Percentiles rank a stretch among this genome's conserved stretches.
Evolutionary conservation across 35 echinoderm and acorn worm genomes (phyloP).

Genomic region (Amphiura filiformis): DNA sequence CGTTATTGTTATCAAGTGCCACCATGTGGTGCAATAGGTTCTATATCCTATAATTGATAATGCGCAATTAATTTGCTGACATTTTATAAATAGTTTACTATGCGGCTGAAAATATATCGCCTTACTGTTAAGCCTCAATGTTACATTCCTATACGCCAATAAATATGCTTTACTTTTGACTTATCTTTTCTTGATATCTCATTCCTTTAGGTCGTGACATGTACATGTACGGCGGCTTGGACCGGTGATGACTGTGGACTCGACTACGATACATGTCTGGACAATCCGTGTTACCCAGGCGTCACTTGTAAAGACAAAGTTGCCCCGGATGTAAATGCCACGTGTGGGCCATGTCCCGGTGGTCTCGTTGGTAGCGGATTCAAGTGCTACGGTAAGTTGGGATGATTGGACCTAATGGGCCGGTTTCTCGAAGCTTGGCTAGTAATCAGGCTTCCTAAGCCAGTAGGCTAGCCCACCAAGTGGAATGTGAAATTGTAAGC

Average conservation of each 20-base stretch:
- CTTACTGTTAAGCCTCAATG: no score
- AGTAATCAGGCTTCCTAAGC: no score
- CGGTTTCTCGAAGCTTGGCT: no score
- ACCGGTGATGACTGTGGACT: slow-evolving; percentile 52
- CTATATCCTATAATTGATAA: no score
- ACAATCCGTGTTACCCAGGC: slow-evolving; percentile 68
- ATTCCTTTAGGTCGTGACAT: slow-evolving; percentile 62
- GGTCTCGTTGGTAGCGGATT: slow-evolving; percentile 66
- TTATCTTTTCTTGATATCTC: background rate
- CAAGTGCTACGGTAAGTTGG: slow-evolving; percentile 80
- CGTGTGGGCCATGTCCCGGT: slow-evolving; percentile 68
- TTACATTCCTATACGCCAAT: no score
- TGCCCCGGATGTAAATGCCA: slow-evolving; percentile 36
- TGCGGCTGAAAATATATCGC: no score
- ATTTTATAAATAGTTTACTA: background rate
- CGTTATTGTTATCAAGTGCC: no score
- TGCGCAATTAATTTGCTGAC: no score
- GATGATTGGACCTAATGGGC: no score
- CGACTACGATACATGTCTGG: slow-evolving; percentile 67
- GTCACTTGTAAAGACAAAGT: slow-evolving; percentile 63
- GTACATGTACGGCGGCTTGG: slow-evolving; percentile 53
- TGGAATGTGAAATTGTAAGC: no score
- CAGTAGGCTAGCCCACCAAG: no score
- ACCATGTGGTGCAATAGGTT: no score
- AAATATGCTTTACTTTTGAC: background rate